Evolutionary conservation across 92 coral and sea anemone species (phyloP).

Genomic region (Porites evermanni): DNA sequence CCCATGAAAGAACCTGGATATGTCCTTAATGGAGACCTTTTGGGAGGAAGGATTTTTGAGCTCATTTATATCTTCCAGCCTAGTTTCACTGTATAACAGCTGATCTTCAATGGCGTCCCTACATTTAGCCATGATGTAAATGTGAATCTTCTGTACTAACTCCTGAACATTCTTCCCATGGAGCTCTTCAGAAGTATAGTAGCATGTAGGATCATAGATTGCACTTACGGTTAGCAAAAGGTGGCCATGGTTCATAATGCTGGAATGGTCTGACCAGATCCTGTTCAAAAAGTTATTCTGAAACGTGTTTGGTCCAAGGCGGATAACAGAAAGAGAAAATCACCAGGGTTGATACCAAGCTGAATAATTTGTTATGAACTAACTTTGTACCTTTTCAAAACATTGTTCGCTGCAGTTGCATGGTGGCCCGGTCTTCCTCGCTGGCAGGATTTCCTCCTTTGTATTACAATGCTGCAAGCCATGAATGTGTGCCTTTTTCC

Average conservation of each 20-base stretch:
- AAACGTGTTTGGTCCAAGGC: too few relatives aligned
- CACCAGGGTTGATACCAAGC: too few relatives aligned
- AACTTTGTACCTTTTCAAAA: too few relatives aligned
- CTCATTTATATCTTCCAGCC: background rate
- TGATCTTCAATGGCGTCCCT: slow-evolving; percentile 4
- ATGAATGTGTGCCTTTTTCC: too few relatives aligned
- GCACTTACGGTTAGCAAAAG: slow-evolving; percentile 13
- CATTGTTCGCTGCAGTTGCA: too few relatives aligned
- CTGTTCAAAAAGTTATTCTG: too few relatives aligned
- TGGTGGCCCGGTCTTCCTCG: too few relatives aligned
- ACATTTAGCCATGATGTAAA: slow-evolving; percentile 2
- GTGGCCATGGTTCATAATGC: slow-evolving; percentile 45
- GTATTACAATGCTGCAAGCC: too few relatives aligned
- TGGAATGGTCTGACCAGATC: slow-evolving; percentile 51
- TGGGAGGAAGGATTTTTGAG: background rate
- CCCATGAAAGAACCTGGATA: slow-evolving; percentile 1
- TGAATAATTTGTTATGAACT: too few relatives aligned
- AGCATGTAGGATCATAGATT: slow-evolving; percentile 9
- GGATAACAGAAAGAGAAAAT: too few relatives aligned
- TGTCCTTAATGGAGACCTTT: background rate
- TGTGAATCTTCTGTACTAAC: background rate
- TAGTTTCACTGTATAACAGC: background rate
- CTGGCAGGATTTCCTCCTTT: too few relatives aligned
- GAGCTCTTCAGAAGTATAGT: slow-evolving; percentile 1
- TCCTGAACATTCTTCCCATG: slow-evolving; percentile 4